Percentiles rank a stretch among this genome's conserved stretches.
Conservation (phyloP, 2,888 invertebrate species). For the Trachelus iudaicus region DNA sequence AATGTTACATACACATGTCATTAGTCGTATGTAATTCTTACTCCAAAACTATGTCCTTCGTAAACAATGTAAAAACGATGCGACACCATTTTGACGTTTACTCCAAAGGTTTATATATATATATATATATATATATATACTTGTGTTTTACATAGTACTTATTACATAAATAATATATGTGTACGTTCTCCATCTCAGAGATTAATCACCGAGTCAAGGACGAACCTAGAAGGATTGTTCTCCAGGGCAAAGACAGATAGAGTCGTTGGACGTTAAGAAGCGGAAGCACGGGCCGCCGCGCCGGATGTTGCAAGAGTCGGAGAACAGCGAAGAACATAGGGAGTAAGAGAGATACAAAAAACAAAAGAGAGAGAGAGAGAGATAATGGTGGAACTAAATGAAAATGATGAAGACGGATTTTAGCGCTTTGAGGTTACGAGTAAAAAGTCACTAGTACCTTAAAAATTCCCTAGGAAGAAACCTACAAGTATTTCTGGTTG, state of each 20-base stretch:
- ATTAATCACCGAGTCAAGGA: conserved; percentile 3
- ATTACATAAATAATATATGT: not conserved
- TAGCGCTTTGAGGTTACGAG: not conserved
- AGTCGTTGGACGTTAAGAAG: conserved; percentile 41
- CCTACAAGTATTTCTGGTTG: not conserved
- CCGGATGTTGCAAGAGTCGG: conserved; percentile 55
- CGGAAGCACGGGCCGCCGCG: conserved; percentile 58
- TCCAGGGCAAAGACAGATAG: conserved; percentile 21
- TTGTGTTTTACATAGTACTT: not conserved
- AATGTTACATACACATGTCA: not conserved
- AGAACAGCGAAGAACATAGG: conserved; percentile 35
- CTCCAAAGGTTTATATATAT: not conserved
- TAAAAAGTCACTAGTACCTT: not conserved
- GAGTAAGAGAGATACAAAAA: not conserved
- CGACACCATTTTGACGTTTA: not conserved
- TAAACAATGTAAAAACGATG: not conserved
- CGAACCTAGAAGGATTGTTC: conserved; percentile 2
- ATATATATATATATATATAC: not conserved
- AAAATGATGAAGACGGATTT: not conserved
- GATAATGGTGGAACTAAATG: not conserved
- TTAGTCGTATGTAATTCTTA: not conserved
- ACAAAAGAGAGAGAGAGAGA: not conserved
- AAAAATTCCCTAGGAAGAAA: not conserved
- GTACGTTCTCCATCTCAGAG: not conserved
- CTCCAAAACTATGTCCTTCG: not conserved